These are phyloP conservation scores for Camelus bactrianus DNA, from an alignment of 2,113 vertebrate genomes.

Conservation along the genomic window DNA sequence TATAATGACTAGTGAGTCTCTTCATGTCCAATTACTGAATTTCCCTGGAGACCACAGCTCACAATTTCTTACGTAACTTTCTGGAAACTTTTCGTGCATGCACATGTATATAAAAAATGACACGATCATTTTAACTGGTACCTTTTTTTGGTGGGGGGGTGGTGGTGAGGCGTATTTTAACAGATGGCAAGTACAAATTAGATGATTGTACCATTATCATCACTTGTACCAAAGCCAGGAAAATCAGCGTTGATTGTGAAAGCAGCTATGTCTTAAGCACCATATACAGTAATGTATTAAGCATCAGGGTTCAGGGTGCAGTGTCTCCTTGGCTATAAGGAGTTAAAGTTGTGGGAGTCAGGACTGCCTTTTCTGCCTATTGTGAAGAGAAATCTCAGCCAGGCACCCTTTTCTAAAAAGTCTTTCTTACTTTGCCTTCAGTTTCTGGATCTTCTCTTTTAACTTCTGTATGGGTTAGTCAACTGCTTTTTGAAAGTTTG, in stretches of 20 bases:
- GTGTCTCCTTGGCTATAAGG: not conserved
- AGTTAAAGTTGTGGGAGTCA: slow-evolving; percentile 26
- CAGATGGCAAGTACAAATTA: slow-evolving; percentile 55
- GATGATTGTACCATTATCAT: slow-evolving; percentile 35
- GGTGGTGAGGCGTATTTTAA: not conserved
- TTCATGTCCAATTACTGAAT: not conserved
- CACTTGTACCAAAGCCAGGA: slow-evolving; percentile 47
- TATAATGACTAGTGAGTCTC: not conserved
- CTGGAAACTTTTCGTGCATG: slow-evolving; percentile 5
- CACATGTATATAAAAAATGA: not conserved
- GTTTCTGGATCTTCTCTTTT: slow-evolving; percentile 16
- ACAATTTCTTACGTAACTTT: not conserved
- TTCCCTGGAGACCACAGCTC: not conserved
- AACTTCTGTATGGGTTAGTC: not conserved
- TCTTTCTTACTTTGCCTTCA: not conserved
- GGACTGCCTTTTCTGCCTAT: slow-evolving; percentile 29
- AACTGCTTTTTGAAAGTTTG: not conserved
- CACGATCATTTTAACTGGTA: not conserved
- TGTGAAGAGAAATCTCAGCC: not conserved
- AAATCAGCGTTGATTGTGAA: slow-evolving; percentile 1
- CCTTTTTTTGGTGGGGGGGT: not conserved
- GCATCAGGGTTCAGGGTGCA: not conserved
- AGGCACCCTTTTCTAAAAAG: slow-evolving; percentile 18
- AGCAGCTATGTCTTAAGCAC: not conserved
- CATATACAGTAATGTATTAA: not conserved